A percentile compares a stretch with the other conserved stretches of the same genome.
These are phyloP conservation scores for Mayetiola destructor DNA, from an alignment of 2,888 invertebrate genomes.

Conservation along the genomic window DNA sequence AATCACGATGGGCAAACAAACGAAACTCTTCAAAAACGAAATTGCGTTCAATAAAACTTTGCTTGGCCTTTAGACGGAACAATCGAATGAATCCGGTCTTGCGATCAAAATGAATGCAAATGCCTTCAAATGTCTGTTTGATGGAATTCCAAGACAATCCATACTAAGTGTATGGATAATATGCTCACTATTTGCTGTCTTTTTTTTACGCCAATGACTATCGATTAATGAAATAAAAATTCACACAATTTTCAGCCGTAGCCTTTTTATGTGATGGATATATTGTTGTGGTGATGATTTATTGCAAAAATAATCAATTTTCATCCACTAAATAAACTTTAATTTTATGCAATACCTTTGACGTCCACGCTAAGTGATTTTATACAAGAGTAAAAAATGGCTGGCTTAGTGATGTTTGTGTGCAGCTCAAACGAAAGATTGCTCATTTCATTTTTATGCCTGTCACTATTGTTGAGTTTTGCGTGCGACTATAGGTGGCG, in stretches of 20 bases:
- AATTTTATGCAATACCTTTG: constrained; percentile 7
- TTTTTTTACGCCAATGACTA: no score
- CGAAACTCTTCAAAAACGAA: not conserved
- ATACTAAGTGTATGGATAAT: no score
- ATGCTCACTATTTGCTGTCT: not conserved
- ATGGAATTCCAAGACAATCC: constrained; percentile 4
- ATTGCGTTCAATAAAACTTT: no score
- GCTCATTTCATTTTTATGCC: not conserved
- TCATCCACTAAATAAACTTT: not conserved
- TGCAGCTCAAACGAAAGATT: no score
- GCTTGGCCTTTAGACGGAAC: no score
- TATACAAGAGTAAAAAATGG: not conserved
- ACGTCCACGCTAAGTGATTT: constrained; percentile 6
- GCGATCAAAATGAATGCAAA: not conserved
- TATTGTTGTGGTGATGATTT: no score
- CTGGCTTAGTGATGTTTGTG: constrained; percentile 10
- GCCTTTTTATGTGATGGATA: no score
- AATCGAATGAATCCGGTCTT: no score
- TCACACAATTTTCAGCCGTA: no score
- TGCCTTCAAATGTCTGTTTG: not conserved
- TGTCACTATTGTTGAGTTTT: no score
- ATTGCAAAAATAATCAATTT: not conserved
- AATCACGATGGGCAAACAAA: not conserved
- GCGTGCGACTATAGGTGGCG: no score
- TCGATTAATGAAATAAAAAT: no score